Base-by-base conservation (phyloP, 1,140 invertebrate genomes). In the Phocides pigmalion region DNA sequence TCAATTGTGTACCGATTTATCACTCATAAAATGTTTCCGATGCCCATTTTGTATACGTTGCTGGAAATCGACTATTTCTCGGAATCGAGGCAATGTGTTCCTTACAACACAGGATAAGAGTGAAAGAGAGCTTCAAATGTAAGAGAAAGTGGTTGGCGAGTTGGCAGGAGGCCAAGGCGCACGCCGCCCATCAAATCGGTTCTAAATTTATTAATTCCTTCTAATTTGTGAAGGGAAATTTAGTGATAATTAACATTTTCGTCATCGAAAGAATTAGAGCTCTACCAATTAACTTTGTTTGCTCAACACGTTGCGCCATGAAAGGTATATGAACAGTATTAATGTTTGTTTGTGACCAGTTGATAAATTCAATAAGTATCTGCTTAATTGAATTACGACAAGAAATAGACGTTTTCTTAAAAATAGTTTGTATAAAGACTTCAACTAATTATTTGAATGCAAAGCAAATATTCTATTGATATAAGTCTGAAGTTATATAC, bases 171-270 rank as follows among this genome's bases (percentile, higher is more conserved):
- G 82, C 85, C 84, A 90, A 74, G 50, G 61, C 62, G 62, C 51
- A 59, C 62, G 20, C 37, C 46, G 68, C 63, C 68, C 76, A 75
- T 88, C 80, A 83, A 73, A 82, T 79, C 70, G 65, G 62, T 68
- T 70, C 68, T 70, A 76, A 84, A 88, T 84, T 82, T 84, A 87
- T 87, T 82, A 84, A 82, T 81, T 81, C 72, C 69, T 71, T 44
- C 78, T 81, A 85, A 85, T 88, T 86, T 81, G 77, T 79, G 75
- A 75, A 81, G 73, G 75, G 77, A 86, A 81, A 87, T 84, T 80
- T 78, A 78, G 63, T 73, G 74, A 88, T 87, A 84, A 89, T 87
- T 86, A 83, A 82, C 72, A 81, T 81, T 86, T 87, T 80, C 80
- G 82, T 82, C 82, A 82, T 79, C 82, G 74, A 66, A 77, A 69